These are phyloP conservation scores for Neoascia interrupta DNA, from an alignment of 2,888 invertebrate species.

Conservation along the genomic window DNA sequence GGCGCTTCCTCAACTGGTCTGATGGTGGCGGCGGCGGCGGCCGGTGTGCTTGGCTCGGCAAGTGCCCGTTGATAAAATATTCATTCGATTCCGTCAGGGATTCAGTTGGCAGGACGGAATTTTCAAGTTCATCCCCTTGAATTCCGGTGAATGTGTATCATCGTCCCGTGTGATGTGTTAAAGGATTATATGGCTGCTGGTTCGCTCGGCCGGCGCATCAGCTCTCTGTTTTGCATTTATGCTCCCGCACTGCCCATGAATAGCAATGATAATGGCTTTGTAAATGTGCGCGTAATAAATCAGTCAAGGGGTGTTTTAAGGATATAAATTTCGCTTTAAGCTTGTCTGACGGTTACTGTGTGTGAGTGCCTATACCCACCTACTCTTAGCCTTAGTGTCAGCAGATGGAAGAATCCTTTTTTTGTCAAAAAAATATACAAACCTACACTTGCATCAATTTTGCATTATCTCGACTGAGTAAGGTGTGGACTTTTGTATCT, in stretches of 20 bases:
- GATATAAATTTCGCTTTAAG: slow-evolving; percentile 75
- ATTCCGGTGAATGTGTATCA: slow-evolving; percentile 49
- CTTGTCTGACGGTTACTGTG: slow-evolving; percentile 70
- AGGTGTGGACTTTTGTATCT: slow-evolving; percentile 24
- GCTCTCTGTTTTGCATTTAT: slow-evolving; percentile 67
- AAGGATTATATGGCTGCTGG: slow-evolving; percentile 68
- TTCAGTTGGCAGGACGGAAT: slow-evolving; percentile 63
- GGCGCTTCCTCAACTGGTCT: slow-evolving; percentile 22
- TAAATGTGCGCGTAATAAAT: slow-evolving; percentile 75
- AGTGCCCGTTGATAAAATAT: slow-evolving; percentile 72
- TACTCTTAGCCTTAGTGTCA: slow-evolving; percentile 28
- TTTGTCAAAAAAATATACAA: slow-evolving; percentile 35
- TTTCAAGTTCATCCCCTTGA: slow-evolving; percentile 68
- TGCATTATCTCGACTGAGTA: slow-evolving; percentile 46
- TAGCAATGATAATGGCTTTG: slow-evolving; percentile 74
- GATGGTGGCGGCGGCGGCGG: too few relatives aligned
- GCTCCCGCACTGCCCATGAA: slow-evolving; percentile 61
- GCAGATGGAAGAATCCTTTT: slow-evolving; percentile 59
- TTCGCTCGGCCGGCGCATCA: slow-evolving; percentile 44
- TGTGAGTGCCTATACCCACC: slow-evolving; percentile 1
- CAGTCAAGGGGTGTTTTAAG: slow-evolving; percentile 75
- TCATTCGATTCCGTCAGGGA: slow-evolving; percentile 73
- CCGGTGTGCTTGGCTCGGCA: slow-evolving; percentile 22
- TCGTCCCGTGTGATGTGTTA: slow-evolving; percentile 65
- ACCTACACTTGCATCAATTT: slow-evolving; percentile 54